phyloP scores from a whole-genome alignment of 2,113 vertebrate species.

The Peromyscus polionotus region DNA sequence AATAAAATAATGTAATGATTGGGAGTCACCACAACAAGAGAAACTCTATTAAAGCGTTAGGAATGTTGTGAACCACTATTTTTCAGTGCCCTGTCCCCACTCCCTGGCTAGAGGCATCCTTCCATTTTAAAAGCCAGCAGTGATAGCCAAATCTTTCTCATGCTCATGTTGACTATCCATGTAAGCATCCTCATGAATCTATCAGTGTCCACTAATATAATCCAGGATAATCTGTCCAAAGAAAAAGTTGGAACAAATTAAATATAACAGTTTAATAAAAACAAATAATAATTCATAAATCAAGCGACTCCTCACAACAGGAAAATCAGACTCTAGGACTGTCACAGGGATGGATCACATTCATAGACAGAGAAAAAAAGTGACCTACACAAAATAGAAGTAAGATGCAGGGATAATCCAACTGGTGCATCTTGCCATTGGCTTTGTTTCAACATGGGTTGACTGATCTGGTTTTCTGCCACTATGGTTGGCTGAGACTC shows the following conservation, averaged over 20 bases:
- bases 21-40: neutral
- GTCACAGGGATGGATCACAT: neutral
- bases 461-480: neutral
- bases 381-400: neutral
- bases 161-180: neutral
- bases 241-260: neutral
- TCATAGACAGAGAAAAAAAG: neutral
- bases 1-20: neutral
- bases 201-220: neutral
- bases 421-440: neutral
- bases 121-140: neutral
- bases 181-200: neutral
- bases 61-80: neutral
- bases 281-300: neutral
- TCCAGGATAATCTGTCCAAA: neutral
- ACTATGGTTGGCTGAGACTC: neutral
- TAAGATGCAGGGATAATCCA: neutral
- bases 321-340: neutral
- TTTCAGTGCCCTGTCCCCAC: neutral
- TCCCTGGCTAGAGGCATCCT: neutral
- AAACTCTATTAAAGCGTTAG: neutral
- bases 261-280: neutral
- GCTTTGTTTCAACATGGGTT: neutral
- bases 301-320: neutral
- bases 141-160: neutral